phyloP scores from a whole-genome alignment of 1,140 invertebrate species.

The Atta colombica region DNA sequence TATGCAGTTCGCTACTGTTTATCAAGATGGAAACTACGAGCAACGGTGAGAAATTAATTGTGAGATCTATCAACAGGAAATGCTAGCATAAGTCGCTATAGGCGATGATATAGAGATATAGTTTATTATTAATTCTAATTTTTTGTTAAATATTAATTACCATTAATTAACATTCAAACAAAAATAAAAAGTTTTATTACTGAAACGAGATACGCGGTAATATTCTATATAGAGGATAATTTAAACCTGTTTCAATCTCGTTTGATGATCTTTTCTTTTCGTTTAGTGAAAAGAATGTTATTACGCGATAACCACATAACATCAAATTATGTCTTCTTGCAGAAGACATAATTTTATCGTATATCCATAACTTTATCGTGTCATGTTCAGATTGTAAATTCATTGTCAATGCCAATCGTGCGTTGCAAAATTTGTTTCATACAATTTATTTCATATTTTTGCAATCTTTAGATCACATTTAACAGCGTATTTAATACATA shows the following conservation, averaged over 20 bases:
- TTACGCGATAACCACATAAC: neutral
- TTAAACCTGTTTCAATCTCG: slow-evolving; percentile 10
- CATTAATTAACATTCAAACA: neutral
- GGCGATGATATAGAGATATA: slow-evolving; percentile 13
- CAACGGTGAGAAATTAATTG: neutral
- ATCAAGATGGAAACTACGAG: slow-evolving; percentile 50
- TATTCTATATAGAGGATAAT: neutral
- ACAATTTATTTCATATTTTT: neutral
- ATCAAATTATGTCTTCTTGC: neutral
- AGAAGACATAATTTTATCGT: too few species aligned
- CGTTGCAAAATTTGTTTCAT: neutral
- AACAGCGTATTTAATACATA: neutral
- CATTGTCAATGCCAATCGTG: slow-evolving; percentile 2
- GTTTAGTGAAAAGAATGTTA: slow-evolving; percentile 5
- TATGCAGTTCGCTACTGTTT: slow-evolving; percentile 14
- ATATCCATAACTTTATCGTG: neutral
- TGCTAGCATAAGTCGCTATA: neutral
- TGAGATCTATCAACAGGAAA: slow-evolving; percentile 1
- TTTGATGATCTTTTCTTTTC: neutral
- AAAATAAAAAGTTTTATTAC: neutral
- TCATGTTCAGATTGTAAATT: neutral
- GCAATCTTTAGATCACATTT: neutral
- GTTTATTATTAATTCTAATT: neutral
- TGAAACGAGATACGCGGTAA: neutral
- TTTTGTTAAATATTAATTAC: slow-evolving; percentile 2